phyloP scores from a whole-genome alignment of 2,797 vertebrate species.

The Acestrorhynchus altus region DNA sequence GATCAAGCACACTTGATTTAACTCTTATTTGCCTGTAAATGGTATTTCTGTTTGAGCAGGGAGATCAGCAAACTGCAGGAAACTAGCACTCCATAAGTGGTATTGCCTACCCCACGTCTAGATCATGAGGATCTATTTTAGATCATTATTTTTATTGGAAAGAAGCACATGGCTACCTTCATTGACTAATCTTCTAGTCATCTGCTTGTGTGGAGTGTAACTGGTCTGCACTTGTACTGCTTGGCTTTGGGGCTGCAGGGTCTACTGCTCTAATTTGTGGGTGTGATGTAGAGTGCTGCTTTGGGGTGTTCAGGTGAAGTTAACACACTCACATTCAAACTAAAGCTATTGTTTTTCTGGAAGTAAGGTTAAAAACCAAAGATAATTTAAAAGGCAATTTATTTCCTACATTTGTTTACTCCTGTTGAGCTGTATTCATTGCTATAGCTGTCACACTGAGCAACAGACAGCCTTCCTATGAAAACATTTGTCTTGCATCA shows the following conservation, averaged over 20 bases:
- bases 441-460: background rate
- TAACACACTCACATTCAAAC: background rate
- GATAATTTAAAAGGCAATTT: no score
- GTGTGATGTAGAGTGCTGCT: background rate
- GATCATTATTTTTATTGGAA: background rate
- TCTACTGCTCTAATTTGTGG: background rate
- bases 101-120: no score
- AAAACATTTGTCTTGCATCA: background rate
- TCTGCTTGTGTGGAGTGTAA: background rate
- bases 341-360: background rate
- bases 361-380: no score
- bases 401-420: no score
- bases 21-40: no score
- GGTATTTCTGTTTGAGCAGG: no score
- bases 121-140: background rate
- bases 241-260: background rate
- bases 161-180: background rate
- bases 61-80: no score
- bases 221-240: constrained; percentile 17
- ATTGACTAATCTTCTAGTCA: background rate
- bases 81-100: no score
- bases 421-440: no score
- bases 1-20: no score
- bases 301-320: background rate
- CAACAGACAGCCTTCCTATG: background rate